These are phyloP conservation scores for Misgurnus anguillicaudatus DNA, from an alignment of 2,113 vertebrate species.

Conservation along the genomic window DNA sequence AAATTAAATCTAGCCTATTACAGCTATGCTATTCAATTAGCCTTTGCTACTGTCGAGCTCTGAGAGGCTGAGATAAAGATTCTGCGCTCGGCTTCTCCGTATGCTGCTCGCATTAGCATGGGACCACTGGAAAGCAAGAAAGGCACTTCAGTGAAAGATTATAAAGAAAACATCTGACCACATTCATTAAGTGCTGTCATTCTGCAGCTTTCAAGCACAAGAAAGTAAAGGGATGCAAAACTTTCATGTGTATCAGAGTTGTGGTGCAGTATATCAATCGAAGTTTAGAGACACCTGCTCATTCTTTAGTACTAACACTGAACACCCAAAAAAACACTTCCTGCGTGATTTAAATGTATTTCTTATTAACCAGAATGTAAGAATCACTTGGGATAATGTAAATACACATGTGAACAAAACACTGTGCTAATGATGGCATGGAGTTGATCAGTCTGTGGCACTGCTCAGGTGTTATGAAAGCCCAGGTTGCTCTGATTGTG, in stretches of 20 bases:
- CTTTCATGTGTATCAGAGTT: neutral
- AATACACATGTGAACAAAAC: no score
- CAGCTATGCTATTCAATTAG: constrained; percentile 45
- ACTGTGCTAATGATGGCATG: no score
- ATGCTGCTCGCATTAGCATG: constrained; percentile 2
- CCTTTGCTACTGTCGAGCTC: constrained; percentile 31
- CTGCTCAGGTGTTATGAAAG: no score
- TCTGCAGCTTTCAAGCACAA: neutral
- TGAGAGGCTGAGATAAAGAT: constrained; percentile 30
- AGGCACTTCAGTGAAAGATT: constrained; percentile 8
- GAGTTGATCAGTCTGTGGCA: no score
- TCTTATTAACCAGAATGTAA: no score
- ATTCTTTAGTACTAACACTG: no score
- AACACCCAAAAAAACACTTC: no score
- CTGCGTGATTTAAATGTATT: no score
- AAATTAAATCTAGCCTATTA: constrained; percentile 49
- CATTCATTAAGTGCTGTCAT: neutral
- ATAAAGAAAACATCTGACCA: neutral
- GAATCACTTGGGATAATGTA: no score
- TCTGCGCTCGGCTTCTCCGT: neutral
- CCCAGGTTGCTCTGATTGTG: no score
- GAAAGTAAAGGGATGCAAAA: neutral
- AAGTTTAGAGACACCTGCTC: neutral
- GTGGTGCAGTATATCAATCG: neutral
- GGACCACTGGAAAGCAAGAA: constrained; percentile 13